Base-by-base conservation (phyloP, 2,113 vertebrate genomes). In the Cyanoramphus novaezelandiae region DNA sequence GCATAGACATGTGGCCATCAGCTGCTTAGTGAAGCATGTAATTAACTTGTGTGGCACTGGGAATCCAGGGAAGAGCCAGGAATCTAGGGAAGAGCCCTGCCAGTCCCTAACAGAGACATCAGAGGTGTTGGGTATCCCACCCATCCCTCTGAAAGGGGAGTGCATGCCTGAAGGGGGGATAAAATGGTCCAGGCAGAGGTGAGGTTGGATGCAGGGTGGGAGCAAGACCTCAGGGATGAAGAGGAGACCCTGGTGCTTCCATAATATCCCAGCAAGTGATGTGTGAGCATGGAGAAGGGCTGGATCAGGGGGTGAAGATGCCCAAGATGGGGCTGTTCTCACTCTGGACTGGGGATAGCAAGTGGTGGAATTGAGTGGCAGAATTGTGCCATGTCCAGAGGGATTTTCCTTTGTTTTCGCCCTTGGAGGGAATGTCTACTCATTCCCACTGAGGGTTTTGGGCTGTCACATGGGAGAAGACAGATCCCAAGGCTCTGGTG, bases 91-190 rank as follows among this genome's bases (percentile, higher is more conserved):
- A 59, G 31, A 84, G 68, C 46, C 85, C 78, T 82, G 86, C 20
- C 59, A 33, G 33, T 8, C 24, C 19, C 1, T 88, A 95, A 96
- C 76, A 95, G 88, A 93, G 88, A 93, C 80, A 81, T 96, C 95
- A 97, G 10, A 3, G 3, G 57, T 27, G 49, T 17, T 2, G 17
- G 31, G 25, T 0, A 7, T 44, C 62, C 33, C 46, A 4, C 24
- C 94, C 88, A 96, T 94, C 91, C 89, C 85, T 24, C 52, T 37
- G 10, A 62, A 65, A 76, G 62, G 3, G 1, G 57, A 55, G 35
- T 5, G n/a, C 17, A 7, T 9, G 63, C 29, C 55, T 69, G 62
- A 82, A 65, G 18, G 4, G 17, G 4, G 59, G 77, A 87, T 92
- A 20, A 88, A 91, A 82, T 2, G n/a, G 33, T 33, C 29, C 0